phyloP scores from a whole-genome alignment of 2,797 vertebrate genomes.

The Adrianichthys oophorus region DNA sequence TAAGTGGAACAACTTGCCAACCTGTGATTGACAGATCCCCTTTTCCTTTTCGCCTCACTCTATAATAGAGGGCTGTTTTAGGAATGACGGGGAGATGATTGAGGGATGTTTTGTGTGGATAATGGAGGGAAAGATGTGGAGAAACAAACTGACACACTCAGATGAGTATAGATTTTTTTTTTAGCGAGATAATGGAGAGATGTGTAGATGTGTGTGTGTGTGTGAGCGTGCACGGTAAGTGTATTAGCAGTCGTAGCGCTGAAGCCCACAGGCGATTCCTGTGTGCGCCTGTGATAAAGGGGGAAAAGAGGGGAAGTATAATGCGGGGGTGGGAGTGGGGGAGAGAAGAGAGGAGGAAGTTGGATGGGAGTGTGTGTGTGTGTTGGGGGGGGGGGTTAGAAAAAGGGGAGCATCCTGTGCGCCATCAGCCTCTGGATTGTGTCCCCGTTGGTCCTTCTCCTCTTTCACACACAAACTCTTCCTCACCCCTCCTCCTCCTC shows the following conservation, averaged over 20 bases:
- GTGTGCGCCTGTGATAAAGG: conserved; percentile 83
- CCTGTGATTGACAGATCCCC: too few relatives aligned
- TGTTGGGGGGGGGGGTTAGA: too few relatives aligned
- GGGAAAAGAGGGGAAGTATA: conserved; percentile 78
- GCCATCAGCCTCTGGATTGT: conserved; percentile 72
- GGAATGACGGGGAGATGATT: conserved; percentile 31
- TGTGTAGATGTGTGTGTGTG: conserved; percentile 28
- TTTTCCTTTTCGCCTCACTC: too few relatives aligned
- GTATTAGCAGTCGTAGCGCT: conserved; percentile 81
- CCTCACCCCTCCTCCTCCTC: conserved; percentile 21
- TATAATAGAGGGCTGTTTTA: too few relatives aligned
- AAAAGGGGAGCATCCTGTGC: conserved; percentile 69
- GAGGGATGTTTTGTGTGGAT: conserved; percentile 9
- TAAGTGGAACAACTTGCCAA: too few relatives aligned
- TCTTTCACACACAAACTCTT: conserved; percentile 31
- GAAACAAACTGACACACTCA: conserved; percentile 19
- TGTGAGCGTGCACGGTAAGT: conserved; percentile 58
- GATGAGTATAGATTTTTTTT: conserved; percentile 61
- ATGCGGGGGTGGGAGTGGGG: conserved; percentile 6
- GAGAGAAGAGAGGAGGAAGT: conserved; percentile 9
- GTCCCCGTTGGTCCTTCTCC: conserved; percentile 70
- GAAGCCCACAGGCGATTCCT: conserved; percentile 81
- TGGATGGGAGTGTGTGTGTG: conserved; percentile 11
- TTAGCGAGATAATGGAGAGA: conserved; percentile 66
- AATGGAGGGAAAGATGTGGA: background rate